Conservation (phyloP, 1,140 invertebrate genomes). For the Calliphora vicina region DNA sequence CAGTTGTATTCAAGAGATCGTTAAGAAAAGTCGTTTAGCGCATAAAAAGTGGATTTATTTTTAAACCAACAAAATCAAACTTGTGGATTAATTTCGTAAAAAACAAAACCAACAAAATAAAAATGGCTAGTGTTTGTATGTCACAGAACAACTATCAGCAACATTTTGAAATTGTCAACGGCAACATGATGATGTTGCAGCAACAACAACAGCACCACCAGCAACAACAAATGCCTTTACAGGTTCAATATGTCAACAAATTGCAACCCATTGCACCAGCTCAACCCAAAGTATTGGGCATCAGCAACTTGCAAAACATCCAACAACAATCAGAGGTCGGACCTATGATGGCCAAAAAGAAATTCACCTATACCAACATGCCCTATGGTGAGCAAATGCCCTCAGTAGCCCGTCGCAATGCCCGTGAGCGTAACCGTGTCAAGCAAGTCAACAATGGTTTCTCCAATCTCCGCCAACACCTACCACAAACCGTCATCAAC, state of each 20-base stretch:
- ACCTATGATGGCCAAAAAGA: slow-evolving; percentile 69
- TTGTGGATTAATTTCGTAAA: slow-evolving; percentile 25
- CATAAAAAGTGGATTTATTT: slow-evolving; percentile 7
- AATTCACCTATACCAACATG: slow-evolving; percentile 72
- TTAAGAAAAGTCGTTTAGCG: slow-evolving; percentile 10
- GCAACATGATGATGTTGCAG: slow-evolving; percentile 53
- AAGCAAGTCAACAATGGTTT: slow-evolving; percentile 96
- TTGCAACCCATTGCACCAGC: slow-evolving; percentile 57
- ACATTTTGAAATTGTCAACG: slow-evolving; percentile 54
- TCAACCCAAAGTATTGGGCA: slow-evolving; percentile 57
- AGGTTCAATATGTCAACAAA: slow-evolving; percentile 46
- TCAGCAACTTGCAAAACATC: slow-evolving; percentile 58
- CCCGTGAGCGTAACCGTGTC: slow-evolving; percentile 92
- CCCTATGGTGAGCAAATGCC: slow-evolving; percentile 75
- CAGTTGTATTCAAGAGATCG: slow-evolving; percentile 5
- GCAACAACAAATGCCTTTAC: slow-evolving; percentile 44
- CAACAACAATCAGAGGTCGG: slow-evolving; percentile 46
- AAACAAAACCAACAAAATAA: slow-evolving; percentile 22
- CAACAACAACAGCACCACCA: slow-evolving; percentile 42
- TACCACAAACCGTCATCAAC: slow-evolving; percentile 78
- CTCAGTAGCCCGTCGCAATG: slow-evolving; percentile 89
- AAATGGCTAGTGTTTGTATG: slow-evolving; percentile 59
- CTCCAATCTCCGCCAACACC: slow-evolving; percentile 85
- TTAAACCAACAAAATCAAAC: neutral
- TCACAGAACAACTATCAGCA: slow-evolving; percentile 45